These are phyloP conservation scores for Perithous albicinctus DNA, from an alignment of 2,888 invertebrate species.

Conservation along the genomic window DNA sequence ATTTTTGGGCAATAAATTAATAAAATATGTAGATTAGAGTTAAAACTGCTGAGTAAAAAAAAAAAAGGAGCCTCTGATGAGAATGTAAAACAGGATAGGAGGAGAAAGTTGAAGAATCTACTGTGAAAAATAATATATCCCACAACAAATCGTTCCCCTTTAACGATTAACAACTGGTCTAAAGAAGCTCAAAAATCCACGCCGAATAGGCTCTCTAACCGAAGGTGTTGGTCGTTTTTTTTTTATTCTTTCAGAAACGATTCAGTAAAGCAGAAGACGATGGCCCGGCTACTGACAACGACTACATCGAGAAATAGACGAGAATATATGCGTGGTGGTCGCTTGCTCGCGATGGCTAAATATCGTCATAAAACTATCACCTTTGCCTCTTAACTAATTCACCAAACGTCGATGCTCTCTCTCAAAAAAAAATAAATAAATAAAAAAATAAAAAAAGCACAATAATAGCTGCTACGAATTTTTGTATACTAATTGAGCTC, in stretches of 20 bases:
- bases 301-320: conserved; percentile 79
- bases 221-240: conserved; percentile 79
- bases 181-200: conserved; percentile 30
- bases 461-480: conserved; percentile 22
- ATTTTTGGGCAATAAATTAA: background rate
- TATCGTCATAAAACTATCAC: conserved; percentile 42
- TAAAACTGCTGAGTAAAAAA: background rate
- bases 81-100: background rate
- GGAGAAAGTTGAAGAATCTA: background rate
- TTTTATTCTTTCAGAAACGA: conserved; percentile 86
- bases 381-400: conserved; percentile 40
- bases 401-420: conserved; percentile 28
- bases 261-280: conserved; percentile 82
- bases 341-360: conserved; percentile 6
- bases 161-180: conserved; percentile 59
- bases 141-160: conserved; percentile 27
- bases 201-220: conserved; percentile 69
- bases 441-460: too few relatives aligned
- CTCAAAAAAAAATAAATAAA: too few relatives aligned
- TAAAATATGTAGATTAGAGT: background rate
- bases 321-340: conserved; percentile 52
- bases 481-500: conserved; percentile 36
- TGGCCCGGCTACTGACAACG: conserved; percentile 75
- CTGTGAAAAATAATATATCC: background rate
- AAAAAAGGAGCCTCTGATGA: background rate